phyloP scores from a whole-genome alignment of 2,888 invertebrate genomes.

The Acronicta aceris region DNA sequence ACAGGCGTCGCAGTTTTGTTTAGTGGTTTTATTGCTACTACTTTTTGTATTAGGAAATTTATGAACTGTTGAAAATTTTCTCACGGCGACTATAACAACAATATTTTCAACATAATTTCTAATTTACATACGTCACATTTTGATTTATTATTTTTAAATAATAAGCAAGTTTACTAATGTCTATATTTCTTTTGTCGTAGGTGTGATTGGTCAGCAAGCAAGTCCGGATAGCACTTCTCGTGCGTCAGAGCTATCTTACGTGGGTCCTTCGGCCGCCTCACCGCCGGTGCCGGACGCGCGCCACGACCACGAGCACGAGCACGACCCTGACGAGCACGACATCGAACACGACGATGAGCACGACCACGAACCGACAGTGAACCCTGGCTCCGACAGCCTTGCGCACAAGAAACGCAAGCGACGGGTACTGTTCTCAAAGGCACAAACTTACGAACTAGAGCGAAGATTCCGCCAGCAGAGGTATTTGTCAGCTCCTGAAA shows the following conservation, averaged over 20 bases:
- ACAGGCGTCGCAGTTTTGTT: conserved; percentile 59
- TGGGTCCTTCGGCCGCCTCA: conserved; percentile 79
- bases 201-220: conserved; percentile 91
- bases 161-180: conserved; percentile 6
- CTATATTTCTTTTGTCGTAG: conserved; percentile 70
- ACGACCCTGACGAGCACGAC: conserved; percentile 85
- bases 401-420: conserved; percentile 97
- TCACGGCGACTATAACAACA: conserved; percentile 21
- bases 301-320: conserved; percentile 74
- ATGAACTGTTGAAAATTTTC: conserved; percentile 26
- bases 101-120: not conserved
- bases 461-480: conserved; percentile 98
- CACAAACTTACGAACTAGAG: conserved; percentile 98
- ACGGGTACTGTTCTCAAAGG: conserved; percentile 98
- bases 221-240: conserved; percentile 96
- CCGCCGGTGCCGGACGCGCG: conserved; percentile 77
- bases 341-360: conserved; percentile 90
- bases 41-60: conserved; percentile 33
- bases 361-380: conserved; percentile 80
- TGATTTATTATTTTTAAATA: not conserved
- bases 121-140: conserved; percentile 8
- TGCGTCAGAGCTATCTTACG: conserved; percentile 93
- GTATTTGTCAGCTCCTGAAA: conserved; percentile 98
- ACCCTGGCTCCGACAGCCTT: conserved; percentile 79
- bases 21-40: conserved; percentile 58